Conservation (phyloP, 1,140 invertebrate species). For the Caenorhabditis inopinata region DNA sequence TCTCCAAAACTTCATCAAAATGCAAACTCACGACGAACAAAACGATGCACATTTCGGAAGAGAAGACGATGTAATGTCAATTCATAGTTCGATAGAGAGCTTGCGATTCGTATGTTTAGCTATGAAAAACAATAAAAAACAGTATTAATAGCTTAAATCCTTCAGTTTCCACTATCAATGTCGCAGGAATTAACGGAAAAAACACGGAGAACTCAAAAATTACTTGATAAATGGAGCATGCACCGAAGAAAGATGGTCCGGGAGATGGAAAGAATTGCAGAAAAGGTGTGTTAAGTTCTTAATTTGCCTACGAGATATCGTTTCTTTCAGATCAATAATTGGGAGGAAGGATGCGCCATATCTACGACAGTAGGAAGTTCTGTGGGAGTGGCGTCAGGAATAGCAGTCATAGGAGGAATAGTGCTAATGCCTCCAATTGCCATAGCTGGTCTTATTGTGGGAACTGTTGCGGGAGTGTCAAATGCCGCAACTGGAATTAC, state of each 20-base stretch:
- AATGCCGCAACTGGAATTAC: conserved; percentile 94
- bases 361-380: conserved; percentile 40
- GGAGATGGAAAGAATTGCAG: neutral
- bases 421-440: conserved; percentile 43
- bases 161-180: no score
- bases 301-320: no score
- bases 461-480: conserved; percentile 74
- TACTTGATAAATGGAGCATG: neutral
- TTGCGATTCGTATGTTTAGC: neutral
- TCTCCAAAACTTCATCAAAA: no score
- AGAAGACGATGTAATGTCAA: neutral
- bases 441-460: conserved; percentile 38
- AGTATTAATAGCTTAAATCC: no score
- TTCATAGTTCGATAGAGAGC: neutral
- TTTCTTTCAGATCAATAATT: conserved; percentile 21
- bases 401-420: conserved; percentile 58
- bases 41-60: neutral
- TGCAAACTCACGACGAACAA: neutral
- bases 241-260: neutral
- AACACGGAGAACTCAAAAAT: no score
- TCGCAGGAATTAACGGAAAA: no score
- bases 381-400: conserved; percentile 67
- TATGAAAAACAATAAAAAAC: neutral
- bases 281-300: neutral
- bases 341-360: conserved; percentile 25